phyloP scores from a whole-genome alignment of 2,113 vertebrate genomes.

The Dicerorhinus sumatrensis region DNA sequence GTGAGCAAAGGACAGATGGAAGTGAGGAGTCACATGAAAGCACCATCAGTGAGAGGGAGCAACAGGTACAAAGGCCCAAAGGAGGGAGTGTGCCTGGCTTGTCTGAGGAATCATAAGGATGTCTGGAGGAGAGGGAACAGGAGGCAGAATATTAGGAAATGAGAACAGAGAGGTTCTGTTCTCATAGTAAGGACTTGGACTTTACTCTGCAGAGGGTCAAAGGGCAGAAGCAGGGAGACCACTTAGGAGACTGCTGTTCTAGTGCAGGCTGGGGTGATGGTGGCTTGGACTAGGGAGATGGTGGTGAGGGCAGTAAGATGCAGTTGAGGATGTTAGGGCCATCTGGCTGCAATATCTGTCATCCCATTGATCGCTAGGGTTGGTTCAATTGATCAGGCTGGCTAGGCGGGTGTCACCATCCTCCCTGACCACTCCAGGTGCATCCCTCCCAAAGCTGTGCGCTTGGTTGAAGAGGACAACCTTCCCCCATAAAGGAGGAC shows the following conservation, averaged over 20 bases:
- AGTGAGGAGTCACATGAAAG: neutral
- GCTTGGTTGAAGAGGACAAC: too few species aligned
- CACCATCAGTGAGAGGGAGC: too few species aligned
- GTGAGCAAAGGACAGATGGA: neutral
- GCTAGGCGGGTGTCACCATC: too few species aligned
- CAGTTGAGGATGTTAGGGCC: neutral
- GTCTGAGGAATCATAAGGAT: neutral
- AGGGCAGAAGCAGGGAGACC: neutral
- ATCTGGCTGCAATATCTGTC: too few species aligned
- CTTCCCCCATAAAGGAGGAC: too few species aligned
- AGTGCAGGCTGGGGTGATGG: accelerated
- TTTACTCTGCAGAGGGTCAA: neutral
- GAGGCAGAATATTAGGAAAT: neutral
- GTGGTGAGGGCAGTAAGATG: too few species aligned
- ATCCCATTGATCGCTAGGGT: too few species aligned
- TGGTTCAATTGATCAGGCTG: too few species aligned
- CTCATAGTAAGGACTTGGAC: neutral
- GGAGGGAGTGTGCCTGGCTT: neutral
- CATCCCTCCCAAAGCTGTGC: too few species aligned
- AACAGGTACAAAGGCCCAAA: neutral
- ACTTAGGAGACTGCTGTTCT: neutral
- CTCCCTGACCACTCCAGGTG: too few species aligned
- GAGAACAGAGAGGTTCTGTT: neutral
- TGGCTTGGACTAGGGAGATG: neutral
- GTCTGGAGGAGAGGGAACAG: neutral